Conservation (phyloP, 2,797 vertebrate species). For the Myotis daubentonii region DNA sequence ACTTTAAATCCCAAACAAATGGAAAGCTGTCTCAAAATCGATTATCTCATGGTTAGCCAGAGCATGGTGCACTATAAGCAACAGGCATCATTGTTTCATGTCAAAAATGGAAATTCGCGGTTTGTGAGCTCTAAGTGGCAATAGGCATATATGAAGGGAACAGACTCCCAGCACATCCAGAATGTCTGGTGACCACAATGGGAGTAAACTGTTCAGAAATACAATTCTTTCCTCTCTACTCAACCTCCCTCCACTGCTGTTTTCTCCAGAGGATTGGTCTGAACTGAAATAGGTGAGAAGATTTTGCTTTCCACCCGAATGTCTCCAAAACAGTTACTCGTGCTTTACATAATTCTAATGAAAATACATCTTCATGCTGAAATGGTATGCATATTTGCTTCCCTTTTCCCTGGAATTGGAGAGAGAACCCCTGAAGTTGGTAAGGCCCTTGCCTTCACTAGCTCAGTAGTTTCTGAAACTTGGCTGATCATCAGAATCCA, state of each 20-base stretch:
- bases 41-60: neutral
- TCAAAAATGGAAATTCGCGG: neutral
- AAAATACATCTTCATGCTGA: neutral
- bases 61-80: neutral
- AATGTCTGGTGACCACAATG: neutral
- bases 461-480: neutral
- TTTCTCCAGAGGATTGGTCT: neutral
- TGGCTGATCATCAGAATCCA: neutral
- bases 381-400: neutral
- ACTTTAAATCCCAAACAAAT: neutral
- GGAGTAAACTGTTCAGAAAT: neutral
- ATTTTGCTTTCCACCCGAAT: neutral
- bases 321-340: neutral
- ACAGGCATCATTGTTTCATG: neutral
- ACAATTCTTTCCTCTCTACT: neutral
- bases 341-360: neutral
- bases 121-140: neutral
- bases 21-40: conserved; percentile 15
- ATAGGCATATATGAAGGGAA: neutral
- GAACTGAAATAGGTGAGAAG: neutral
- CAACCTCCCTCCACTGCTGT: neutral
- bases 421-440: neutral
- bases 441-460: neutral
- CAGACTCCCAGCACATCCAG: neutral
- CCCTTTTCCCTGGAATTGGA: neutral